These are phyloP conservation scores for Bimastos eiseni DNA, from an alignment of 2,888 invertebrate species.

Conservation along the genomic window DNA sequence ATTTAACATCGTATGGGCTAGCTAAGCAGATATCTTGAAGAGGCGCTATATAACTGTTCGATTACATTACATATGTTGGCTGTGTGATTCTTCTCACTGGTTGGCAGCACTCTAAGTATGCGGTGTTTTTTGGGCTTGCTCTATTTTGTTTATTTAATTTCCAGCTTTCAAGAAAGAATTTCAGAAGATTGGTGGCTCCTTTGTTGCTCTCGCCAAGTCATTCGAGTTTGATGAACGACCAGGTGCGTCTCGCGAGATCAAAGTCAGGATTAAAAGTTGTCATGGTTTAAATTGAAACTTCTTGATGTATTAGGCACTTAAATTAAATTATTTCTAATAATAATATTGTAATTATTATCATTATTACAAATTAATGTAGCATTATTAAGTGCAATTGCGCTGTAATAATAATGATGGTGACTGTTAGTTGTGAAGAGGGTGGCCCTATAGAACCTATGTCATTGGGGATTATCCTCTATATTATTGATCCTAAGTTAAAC, in stretches of 20 bases:
- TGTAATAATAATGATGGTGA: too few relatives aligned
- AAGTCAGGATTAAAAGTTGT: constrained; percentile 41
- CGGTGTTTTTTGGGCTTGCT: not conserved
- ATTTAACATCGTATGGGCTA: not conserved
- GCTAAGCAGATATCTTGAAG: not conserved
- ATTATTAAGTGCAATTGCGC: too few relatives aligned
- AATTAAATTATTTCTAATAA: not conserved
- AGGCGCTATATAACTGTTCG: too few relatives aligned
- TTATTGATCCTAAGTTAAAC: too few relatives aligned
- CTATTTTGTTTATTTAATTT: constrained; percentile 37
- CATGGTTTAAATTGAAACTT: not conserved
- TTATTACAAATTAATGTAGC: too few relatives aligned
- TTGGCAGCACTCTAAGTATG: not conserved
- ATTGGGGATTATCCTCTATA: too few relatives aligned
- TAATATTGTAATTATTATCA: too few relatives aligned
- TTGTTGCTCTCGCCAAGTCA: constrained; percentile 81
- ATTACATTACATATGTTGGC: not conserved
- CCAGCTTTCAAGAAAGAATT: constrained; percentile 82
- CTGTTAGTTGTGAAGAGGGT: too few relatives aligned
- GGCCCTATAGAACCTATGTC: too few relatives aligned
- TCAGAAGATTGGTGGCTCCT: constrained; percentile 84
- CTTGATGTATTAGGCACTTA: not conserved
- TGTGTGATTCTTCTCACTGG: too few relatives aligned
- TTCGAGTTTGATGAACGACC: constrained; percentile 75
- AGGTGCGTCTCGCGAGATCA: constrained; percentile 54